These are phyloP conservation scores for Acanthoscelides obtectus DNA, from an alignment of 2,888 invertebrate genomes.

Conservation along the genomic window DNA sequence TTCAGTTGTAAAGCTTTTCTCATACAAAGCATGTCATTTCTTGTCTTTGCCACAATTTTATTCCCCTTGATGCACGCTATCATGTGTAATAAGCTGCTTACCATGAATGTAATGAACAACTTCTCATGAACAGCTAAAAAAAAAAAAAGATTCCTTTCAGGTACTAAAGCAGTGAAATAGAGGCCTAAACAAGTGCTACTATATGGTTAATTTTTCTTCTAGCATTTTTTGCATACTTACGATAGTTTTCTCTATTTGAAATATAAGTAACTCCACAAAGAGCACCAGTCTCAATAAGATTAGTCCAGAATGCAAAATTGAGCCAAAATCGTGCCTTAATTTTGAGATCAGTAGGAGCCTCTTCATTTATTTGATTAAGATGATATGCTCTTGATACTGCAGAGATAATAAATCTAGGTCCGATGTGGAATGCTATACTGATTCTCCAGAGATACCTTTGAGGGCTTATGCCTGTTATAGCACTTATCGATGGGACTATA, in stretches of 20 bases:
- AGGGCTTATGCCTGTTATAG: constrained; percentile 89
- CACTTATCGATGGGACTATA: constrained; percentile 91
- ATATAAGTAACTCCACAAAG: constrained; percentile 91
- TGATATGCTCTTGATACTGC: constrained; percentile 82
- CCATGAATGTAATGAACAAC: constrained; percentile 88
- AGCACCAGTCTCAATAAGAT: constrained; percentile 77
- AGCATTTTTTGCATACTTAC: constrained; percentile 59
- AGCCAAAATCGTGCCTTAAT: constrained; percentile 58
- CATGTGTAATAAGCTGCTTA: constrained; percentile 81
- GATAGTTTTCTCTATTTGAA: constrained; percentile 92
- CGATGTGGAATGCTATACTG: constrained; percentile 86
- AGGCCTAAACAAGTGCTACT: too few species aligned
- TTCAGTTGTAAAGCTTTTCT: constrained; percentile 51
- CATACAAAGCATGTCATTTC: constrained; percentile 30
- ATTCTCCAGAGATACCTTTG: constrained; percentile 91
- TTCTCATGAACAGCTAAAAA: constrained; percentile 82
- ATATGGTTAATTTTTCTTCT: not conserved
- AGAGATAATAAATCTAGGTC: constrained; percentile 85
- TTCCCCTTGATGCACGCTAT: constrained; percentile 61
- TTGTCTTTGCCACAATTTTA: constrained; percentile 37
- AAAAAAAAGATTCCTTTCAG: not conserved
- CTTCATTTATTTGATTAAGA: constrained; percentile 59
- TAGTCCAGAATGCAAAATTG: constrained; percentile 74
- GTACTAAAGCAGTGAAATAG: too few species aligned
- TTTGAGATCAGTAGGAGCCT: constrained; percentile 51